Base-by-base conservation (phyloP, 1,140 invertebrate genomes). In the Cecropterus lyciades region DNA sequence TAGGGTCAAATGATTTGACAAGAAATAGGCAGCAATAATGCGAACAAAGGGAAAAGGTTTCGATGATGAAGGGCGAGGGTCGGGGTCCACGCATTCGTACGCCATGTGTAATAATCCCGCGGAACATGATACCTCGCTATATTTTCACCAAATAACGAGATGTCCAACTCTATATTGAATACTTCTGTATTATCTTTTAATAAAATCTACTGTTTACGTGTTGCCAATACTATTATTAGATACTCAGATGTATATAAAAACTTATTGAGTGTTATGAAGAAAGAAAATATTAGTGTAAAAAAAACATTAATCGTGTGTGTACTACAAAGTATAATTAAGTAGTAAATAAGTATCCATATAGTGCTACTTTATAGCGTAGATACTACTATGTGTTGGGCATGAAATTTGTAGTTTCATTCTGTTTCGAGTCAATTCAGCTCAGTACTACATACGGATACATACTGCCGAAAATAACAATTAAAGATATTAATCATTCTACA, bases 21-120 rank as follows among this genome's bases (percentile, higher is more conserved):
- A 60, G 45, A 60, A 60, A 60, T 60, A 17, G 45, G 45, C 57
- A 53, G 30, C 45, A 60, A 14, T 60, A 60, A 33, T 60, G 45
- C 27, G 45, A 48, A 33, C 51, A 53, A 60, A 60, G 30, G 15
- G 24, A 49, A 60, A 60, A 48, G 43, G 57, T 60, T 60, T 60
- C 48, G 30, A 46, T 20, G 43, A 59, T 53, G 51, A 53, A 27
- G 55, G 57, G 57, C 45, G 57, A 49, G 57, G 57, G 56, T 59
- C 27, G 43, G n/a, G 13, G 6, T 37, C 45, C 14, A 37, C 24
- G 51, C 30, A 53, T 37, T 48, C n/a, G 24, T 33, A 57, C 40
- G 13, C 17, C 3, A 20, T 33, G 5, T 48, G 57, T 60, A 20
- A 57, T 20, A 15, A 7, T 53, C 37, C 42, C 43, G 20, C n/a